Base-by-base conservation (phyloP, 1,140 invertebrate genomes). In the Saccostrea glomerata region DNA sequence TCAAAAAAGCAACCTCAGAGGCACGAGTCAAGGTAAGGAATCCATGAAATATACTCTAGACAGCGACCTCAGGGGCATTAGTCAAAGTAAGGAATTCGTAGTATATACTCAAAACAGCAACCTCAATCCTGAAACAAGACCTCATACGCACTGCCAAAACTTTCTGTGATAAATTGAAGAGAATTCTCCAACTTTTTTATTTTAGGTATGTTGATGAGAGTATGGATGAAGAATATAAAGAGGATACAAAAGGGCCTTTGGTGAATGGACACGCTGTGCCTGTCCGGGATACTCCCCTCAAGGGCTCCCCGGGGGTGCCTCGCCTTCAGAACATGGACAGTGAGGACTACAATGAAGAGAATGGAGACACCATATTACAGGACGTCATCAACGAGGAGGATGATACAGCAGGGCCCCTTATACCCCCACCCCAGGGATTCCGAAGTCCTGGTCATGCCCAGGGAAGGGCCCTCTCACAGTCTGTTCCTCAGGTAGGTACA, bases 361-460 rank as follows among this genome's bases (percentile, higher is more conserved):
- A 89, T 30, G 88, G 82, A n/a, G 91, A 91, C 30, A 77, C 73
- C 13, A 36, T 36, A 36, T 36, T 36, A 36, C 30, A 36, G 30
- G 30, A 87, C 60, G 88, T 84, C n/a, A 86, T 90, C 84, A 87
- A 91, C 60, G 93, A 93, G 58, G 92, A 92, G 83, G 93, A 93
- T 63, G 92, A 93, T 82, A 90, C 87, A 12, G 85, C 88, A 17
- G 92, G 91, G 0, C 91, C 91, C 23, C 84, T 93, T 4, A 93
- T 93, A 55, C 92, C 92, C 40, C 93, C 93, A 56, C 92, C 93
- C n/a, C 92, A 93, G 82, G 92, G 91, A 30, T 93, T 93, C 89
- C 82, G 92, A 82, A 92, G 91, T 36, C 89, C 89, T 20, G 70
- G 87, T 55, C 73, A 87, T 87, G 60, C 70, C 23, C 70, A 77